Percentiles rank a stretch among this genome's conserved stretches.
Conservation (phyloP, 2,113 vertebrate species). For the Pteronura brasiliensis region DNA sequence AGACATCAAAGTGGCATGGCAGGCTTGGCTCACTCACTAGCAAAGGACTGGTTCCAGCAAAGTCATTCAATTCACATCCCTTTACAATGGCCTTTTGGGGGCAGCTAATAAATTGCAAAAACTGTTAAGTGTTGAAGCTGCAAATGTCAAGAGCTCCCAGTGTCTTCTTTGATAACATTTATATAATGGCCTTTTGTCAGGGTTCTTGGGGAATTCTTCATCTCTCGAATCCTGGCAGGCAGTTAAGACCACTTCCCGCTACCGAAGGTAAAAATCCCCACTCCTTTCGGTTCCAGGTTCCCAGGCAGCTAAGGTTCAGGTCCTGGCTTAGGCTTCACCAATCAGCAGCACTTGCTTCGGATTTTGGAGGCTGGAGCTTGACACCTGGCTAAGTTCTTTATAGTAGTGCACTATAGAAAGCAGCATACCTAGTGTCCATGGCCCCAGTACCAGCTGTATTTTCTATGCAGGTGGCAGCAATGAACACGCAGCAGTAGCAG, state of each 20-base stretch:
- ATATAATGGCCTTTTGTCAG: neutral
- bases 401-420: no score
- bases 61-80: neutral
- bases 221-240: neutral
- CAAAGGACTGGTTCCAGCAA: neutral
- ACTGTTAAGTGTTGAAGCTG: neutral
- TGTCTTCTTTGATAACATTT: neutral
- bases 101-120: neutral
- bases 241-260: neutral
- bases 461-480: neutral
- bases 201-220: neutral
- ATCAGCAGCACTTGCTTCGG: neutral
- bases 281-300: neutral
- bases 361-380: neutral
- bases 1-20: neutral
- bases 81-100: neutral
- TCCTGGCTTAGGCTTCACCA: neutral
- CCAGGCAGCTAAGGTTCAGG: neutral
- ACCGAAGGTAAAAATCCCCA: neutral
- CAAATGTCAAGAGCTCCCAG: neutral
- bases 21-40: neutral
- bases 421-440: neutral
- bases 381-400: neutral
- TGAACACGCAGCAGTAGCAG: rapidly evolving
- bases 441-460: rapidly evolving